A percentile compares a stretch with the other conserved stretches of the same genome.
Conservation (phyloP, 2,113 vertebrate genomes). For the Melospiza georgiana region DNA sequence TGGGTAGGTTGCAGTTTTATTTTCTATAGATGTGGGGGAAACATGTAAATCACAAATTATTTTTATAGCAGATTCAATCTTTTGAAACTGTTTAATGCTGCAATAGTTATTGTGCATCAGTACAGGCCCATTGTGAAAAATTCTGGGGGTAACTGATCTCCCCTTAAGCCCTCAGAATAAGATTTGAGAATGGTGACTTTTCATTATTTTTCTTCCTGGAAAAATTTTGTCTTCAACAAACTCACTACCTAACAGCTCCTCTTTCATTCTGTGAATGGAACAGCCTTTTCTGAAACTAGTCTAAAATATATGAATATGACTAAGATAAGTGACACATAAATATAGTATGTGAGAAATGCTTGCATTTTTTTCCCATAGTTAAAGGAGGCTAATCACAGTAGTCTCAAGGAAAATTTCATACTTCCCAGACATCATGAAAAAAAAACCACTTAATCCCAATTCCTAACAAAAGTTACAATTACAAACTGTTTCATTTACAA, state of each 20-base stretch:
- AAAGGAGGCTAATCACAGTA: neutral
- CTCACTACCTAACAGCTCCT: neutral
- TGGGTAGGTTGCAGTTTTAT: neutral
- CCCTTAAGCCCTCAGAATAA: neutral
- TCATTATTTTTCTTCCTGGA: neutral
- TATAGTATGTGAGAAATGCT: neutral
- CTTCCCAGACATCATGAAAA: neutral
- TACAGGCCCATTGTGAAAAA: neutral
- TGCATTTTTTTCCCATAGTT: neutral
- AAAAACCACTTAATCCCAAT: neutral
- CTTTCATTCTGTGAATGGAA: neutral
- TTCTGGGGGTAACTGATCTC: neutral
- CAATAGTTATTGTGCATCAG: neutral
- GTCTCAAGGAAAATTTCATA: neutral
- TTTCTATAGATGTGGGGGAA: neutral
- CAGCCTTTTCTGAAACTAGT: neutral
- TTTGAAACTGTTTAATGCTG: neutral
- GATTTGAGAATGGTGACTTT: neutral
- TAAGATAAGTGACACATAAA: neutral
- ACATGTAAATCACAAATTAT: neutral
- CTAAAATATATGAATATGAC: neutral
- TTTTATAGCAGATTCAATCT: neutral
- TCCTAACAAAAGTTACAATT: neutral
- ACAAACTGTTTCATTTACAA: neutral
- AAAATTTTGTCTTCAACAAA: neutral